Conservation (phyloP, 2,113 vertebrate genomes). For the Thamnaconus septentrionalis region DNA sequence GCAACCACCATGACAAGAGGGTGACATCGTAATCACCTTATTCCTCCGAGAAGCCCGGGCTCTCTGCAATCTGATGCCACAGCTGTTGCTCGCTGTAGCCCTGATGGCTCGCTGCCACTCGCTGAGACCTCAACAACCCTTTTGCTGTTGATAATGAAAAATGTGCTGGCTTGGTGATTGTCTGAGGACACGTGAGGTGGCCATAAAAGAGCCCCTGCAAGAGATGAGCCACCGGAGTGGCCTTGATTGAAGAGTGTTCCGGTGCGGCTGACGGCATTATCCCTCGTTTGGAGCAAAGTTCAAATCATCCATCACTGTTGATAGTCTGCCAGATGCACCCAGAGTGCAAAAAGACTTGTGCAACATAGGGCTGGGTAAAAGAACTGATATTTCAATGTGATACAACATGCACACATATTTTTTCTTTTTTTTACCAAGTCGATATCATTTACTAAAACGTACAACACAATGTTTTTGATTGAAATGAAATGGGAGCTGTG, state of each 20-base stretch:
- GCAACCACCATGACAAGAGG: neutral
- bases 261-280: constrained; percentile 5
- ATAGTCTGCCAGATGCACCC: neutral
- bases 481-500: too few relatives aligned
- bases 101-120: neutral
- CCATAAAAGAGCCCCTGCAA: constrained; percentile 22
- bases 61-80: constrained; percentile 7
- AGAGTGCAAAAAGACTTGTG: neutral
- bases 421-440: too few relatives aligned
- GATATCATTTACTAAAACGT: too few relatives aligned
- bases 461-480: too few relatives aligned
- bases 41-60: neutral
- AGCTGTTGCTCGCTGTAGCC: neutral
- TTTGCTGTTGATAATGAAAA: constrained; percentile 31
- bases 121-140: neutral
- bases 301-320: too few relatives aligned
- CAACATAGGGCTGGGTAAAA: too few relatives aligned
- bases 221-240: constrained; percentile 11
- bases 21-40: constrained; percentile 4
- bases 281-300: neutral
- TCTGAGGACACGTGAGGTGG: constrained; percentile 1
- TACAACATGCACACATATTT: too few relatives aligned
- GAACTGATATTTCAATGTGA: too few relatives aligned
- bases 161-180: constrained; percentile 21
- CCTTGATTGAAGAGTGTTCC: constrained; percentile 30